Evolutionary conservation across 2,888 invertebrate genomes (phyloP).

Genomic region (Andrena camellia): DNA sequence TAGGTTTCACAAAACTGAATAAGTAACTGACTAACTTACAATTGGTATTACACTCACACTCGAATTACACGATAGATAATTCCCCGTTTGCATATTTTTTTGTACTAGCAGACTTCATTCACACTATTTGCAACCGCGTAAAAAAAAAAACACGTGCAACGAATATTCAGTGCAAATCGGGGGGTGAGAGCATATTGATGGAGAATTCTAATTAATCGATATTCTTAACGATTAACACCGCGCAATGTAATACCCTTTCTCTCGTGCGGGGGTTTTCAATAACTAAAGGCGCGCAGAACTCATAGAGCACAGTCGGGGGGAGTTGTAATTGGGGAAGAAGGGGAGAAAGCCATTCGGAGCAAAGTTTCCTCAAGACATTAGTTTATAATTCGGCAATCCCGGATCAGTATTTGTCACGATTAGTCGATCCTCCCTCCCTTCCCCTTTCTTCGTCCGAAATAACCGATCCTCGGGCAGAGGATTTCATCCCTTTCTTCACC

Average conservation of each 20-base stretch:
- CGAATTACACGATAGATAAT: too few relatives aligned
- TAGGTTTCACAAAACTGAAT: too few relatives aligned
- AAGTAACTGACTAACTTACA: too few relatives aligned
- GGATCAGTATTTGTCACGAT: slow-evolving; percentile 85
- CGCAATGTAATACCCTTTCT: background rate
- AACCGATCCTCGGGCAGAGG: slow-evolving; percentile 48
- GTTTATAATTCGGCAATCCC: slow-evolving; percentile 84
- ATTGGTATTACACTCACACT: too few relatives aligned
- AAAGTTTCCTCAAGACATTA: slow-evolving; percentile 83
- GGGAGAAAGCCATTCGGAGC: slow-evolving; percentile 74
- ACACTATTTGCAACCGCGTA: too few relatives aligned
- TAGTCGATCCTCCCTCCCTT: slow-evolving; percentile 76
- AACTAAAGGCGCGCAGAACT: slow-evolving; percentile 25
- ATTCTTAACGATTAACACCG: background rate
- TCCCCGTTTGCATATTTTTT: too few relatives aligned
- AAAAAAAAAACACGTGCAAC: too few relatives aligned
- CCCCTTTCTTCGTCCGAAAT: slow-evolving; percentile 46
- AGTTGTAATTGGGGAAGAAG: slow-evolving; percentile 67
- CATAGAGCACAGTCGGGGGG: slow-evolving; percentile 10
- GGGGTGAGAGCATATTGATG: too few relatives aligned
- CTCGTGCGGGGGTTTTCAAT: slow-evolving; percentile 26
- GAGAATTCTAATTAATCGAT: background rate
- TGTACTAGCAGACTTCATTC: too few relatives aligned
- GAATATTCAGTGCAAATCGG: too few relatives aligned
- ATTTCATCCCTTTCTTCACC: slow-evolving; percentile 70